Percentiles rank a stretch among this genome's conserved stretches.
These are phyloP conservation scores for Labroides dimidiatus DNA, from an alignment of 2,797 vertebrate species.

Conservation along the genomic window DNA sequence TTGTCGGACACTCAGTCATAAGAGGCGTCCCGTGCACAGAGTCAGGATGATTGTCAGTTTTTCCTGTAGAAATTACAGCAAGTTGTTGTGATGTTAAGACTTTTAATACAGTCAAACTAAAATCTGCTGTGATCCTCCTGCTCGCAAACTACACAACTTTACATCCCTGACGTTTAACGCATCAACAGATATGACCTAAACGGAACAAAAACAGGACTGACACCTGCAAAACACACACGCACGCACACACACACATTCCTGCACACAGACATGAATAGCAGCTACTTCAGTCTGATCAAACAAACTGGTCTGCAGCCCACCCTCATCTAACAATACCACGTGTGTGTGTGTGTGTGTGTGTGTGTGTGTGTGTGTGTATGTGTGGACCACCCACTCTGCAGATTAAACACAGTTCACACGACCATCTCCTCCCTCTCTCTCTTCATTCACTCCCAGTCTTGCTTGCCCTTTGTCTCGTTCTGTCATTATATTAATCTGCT, in stretches of 20 bases:
- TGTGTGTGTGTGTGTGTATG: slow-evolving; percentile 27
- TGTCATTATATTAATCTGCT: slow-evolving; percentile 54
- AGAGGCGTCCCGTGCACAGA: no score
- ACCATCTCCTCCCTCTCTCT: slow-evolving; percentile 40
- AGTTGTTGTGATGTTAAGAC: no score
- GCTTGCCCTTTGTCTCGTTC: slow-evolving; percentile 39
- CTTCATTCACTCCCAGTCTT: slow-evolving; percentile 50
- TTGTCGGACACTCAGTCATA: no score
- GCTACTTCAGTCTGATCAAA: slow-evolving; percentile 48
- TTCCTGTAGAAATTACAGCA: no score
- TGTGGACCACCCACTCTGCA: slow-evolving; percentile 83
- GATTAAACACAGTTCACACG: slow-evolving; percentile 65
- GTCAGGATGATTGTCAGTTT: no score
- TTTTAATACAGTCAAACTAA: no score
- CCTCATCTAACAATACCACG: slow-evolving; percentile 29
- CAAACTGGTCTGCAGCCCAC: slow-evolving; percentile 43
- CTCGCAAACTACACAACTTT: no score
- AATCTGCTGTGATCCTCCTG: no score
- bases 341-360: neutral
- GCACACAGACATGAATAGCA: slow-evolving; percentile 22
- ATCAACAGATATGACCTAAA: neutral
- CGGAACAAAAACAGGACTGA: neutral
- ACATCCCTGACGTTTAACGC: no score
- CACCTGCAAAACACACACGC: neutral
- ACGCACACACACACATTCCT: neutral